Conservation (phyloP, 2,797 vertebrate species). For the Cossypha niveicapilla region DNA sequence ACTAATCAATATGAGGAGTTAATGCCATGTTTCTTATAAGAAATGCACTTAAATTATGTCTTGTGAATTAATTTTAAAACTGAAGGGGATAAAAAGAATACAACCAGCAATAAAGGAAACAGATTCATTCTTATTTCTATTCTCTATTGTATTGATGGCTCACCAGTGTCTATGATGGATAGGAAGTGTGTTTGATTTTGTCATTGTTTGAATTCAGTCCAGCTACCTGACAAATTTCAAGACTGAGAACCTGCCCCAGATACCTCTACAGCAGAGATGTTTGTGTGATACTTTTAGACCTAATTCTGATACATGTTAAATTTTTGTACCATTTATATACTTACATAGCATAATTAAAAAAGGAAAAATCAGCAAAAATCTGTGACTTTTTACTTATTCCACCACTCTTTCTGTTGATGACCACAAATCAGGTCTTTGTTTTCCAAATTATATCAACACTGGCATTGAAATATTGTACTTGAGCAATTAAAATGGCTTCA, state of each 20-base stretch:
- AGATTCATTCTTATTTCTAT: neutral
- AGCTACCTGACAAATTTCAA: neutral
- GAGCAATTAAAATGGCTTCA: neutral
- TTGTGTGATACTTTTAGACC: neutral
- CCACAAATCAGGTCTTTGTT: neutral
- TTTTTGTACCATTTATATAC: neutral
- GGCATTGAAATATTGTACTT: neutral
- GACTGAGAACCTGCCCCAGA: neutral
- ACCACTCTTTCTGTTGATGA: neutral
- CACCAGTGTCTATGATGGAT: neutral
- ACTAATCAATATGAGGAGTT: neutral
- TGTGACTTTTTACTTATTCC: neutral
- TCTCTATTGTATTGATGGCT: neutral
- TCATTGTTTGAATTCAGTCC: neutral
- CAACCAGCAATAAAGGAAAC: conserved; percentile 41
- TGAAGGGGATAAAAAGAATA: neutral
- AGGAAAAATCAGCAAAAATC: neutral
- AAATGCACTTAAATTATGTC: neutral
- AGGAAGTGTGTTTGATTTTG: neutral
- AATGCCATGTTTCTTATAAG: neutral
- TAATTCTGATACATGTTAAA: neutral
- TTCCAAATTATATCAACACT: neutral
- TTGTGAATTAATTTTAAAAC: conserved; percentile 8
- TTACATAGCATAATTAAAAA: neutral
- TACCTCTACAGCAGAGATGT: neutral